These are phyloP conservation scores for Nothura maculosa DNA, from an alignment of 2,797 vertebrate species.

Conservation along the genomic window DNA sequence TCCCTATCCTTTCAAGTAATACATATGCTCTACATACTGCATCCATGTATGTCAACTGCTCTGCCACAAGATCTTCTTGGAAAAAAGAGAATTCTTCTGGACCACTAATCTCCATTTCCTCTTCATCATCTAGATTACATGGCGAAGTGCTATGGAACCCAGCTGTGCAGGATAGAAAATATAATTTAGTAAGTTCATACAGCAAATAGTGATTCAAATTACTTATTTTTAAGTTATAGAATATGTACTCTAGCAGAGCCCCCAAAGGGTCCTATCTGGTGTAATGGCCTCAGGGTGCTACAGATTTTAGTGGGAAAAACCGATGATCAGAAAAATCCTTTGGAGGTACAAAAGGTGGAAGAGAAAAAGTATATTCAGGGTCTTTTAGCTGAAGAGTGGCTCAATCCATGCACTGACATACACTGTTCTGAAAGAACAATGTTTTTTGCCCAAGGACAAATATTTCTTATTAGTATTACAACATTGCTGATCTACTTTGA, in stretches of 20 bases:
- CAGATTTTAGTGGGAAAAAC: not conserved
- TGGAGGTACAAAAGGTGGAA: not conserved
- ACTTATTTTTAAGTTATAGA: not conserved
- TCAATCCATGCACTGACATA: not conserved
- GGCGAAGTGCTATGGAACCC: conserved; percentile 82
- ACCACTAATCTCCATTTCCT: conserved; percentile 84
- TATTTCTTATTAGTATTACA: not conserved
- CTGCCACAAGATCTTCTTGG: conserved; percentile 90
- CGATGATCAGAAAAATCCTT: not conserved
- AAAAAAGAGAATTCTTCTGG: conserved; percentile 91
- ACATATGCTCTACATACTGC: conserved; percentile 83
- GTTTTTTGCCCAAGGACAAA: not conserved
- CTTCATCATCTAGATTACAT: conserved; percentile 87
- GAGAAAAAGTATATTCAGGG: not conserved
- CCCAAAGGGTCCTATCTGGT: not conserved
- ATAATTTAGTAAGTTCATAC: not conserved
- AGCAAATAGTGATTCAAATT: not conserved
- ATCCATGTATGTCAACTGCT: conserved; percentile 97
- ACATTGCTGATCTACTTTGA: not conserved
- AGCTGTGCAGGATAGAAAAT: conserved; percentile 76
- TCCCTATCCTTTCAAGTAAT: not conserved
- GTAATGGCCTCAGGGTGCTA: not conserved
- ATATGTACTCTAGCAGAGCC: not conserved
- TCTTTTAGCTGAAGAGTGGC: not conserved
- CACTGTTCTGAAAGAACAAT: not conserved